A percentile compares a stretch with the other conserved stretches of the same genome.
phyloP scores from a whole-genome alignment of 1,140 invertebrate species.

The Orchesella cincta region DNA sequence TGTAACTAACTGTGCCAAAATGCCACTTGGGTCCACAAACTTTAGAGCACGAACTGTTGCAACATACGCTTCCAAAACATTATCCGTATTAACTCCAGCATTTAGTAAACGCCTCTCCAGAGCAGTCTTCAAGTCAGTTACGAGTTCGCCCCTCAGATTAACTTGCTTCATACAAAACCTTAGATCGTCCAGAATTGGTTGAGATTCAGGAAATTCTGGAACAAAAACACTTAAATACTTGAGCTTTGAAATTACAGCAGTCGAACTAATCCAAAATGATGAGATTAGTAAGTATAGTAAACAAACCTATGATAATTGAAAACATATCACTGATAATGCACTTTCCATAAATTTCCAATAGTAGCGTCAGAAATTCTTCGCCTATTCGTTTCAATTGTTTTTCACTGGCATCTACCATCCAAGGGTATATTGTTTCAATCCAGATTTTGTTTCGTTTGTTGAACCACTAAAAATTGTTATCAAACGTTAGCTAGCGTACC shows the following conservation, averaged over 20 bases:
- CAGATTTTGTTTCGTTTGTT: conserved; percentile 78
- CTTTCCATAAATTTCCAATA: conserved; percentile 86
- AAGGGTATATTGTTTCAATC: conserved; percentile 75
- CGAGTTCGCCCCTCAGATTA: conserved; percentile 74
- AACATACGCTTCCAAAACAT: conserved; percentile 95
- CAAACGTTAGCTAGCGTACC: conserved; percentile 14
- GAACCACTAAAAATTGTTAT: conserved; percentile 67
- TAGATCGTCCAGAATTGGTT: conserved; percentile 88
- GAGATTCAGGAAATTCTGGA: conserved; percentile 89
- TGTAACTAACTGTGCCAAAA: conserved; percentile 91
- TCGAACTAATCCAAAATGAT: conserved; percentile 13
- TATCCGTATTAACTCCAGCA: conserved; percentile 94
- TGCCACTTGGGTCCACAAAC: conserved; percentile 87
- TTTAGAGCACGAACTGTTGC: conserved; percentile 88
- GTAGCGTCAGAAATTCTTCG: conserved; percentile 77
- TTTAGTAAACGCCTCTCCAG: conserved; percentile 81
- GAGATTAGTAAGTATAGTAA: conserved; percentile 19
- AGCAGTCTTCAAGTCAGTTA: conserved; percentile 74
- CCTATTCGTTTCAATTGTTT: conserved; percentile 60
- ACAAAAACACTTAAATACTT: conserved; percentile 5
- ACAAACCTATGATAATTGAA: conserved; percentile 86
- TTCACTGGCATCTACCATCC: conserved; percentile 61
- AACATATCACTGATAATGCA: conserved; percentile 89
- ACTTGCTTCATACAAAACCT: conserved; percentile 81
- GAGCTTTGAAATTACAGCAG: conserved; percentile 12